Base-by-base conservation (phyloP, 2,888 invertebrate species). In the Sussaba pulchella region DNA sequence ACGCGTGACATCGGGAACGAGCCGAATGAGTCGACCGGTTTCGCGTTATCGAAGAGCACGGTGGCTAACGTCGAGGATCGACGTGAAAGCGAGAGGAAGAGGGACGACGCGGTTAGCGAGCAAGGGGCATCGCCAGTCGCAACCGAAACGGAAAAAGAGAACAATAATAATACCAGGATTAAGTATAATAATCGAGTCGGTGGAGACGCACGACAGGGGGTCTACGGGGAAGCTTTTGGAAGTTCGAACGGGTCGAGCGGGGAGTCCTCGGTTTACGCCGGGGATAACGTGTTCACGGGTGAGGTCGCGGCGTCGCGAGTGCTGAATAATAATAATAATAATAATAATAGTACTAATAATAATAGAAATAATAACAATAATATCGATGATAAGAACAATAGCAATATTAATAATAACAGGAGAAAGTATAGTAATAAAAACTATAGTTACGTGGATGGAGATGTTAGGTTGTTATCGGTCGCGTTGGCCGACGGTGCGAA, bases 401-500 rank as follows among this genome's bases (percentile, higher is more conserved):
- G 31, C 6, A 63, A 41, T 45, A 69, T 43, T 54, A 26, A 39
- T 41, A 57, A 73, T 50, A 47, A 50, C 47, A 47, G 39, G 69
- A 50, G 77, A 81, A 77, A 81, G 81, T 66, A 74, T 54, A 78
- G 59, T 41, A 39, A 74, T 71, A 77, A 69, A 61, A 64, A 57
- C 17, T 50, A 8, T 8, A 74, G 66, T 43, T 54, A 14, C n/a
- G 57, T 31, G 3, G 26, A 63, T 24, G 31, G 36, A 14, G 64
- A 66, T 45, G 78, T 73, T 70, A 24, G 64, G 57, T 57, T 31
- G 14, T 36, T n/a, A 12, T 21, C 50, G 52, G 52, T 66, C 36
- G 50, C 50, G 78, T 10, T 45, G 63, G 64, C 73, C 63, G 83
- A 76, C 63, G 75, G 81, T 70, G 83, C 75, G 50, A 75, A 64